phyloP scores from a whole-genome alignment of 2,888 invertebrate genomes.

The Meiosimyza platycephala region DNA sequence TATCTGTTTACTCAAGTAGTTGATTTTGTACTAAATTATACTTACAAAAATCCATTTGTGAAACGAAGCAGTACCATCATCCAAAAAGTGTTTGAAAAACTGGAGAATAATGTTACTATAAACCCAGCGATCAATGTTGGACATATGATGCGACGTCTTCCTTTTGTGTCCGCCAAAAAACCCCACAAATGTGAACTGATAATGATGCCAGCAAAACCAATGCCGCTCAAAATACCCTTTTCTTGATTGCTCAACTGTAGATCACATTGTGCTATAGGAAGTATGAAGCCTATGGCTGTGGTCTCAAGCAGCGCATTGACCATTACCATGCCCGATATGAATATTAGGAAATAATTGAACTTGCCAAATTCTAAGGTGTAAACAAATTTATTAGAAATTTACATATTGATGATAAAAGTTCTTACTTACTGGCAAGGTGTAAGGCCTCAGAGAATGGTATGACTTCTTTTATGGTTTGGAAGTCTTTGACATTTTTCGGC shows the following conservation, averaged over 20 bases:
- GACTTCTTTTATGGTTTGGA: conserved; percentile 35
- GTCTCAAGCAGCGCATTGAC: conserved; percentile 68
- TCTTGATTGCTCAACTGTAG: conserved; percentile 63
- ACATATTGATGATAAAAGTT: no score
- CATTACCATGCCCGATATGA: conserved; percentile 69
- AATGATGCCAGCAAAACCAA: conserved; percentile 68
- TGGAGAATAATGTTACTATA: conserved; percentile 67
- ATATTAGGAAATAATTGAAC: conserved; percentile 68
- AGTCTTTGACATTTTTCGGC: conserved; percentile 32
- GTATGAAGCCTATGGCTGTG: conserved; percentile 68
- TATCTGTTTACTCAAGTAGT: neutral
- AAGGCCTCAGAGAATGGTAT: conserved; percentile 48
- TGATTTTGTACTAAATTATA: conserved; percentile 26
- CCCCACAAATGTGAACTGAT: conserved; percentile 71
- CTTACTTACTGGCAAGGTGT: conserved; percentile 46
- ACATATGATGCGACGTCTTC: conserved; percentile 67
- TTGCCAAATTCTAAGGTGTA: conserved; percentile 68
- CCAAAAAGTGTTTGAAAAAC: conserved; percentile 68
- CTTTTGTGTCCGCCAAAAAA: conserved; percentile 70
- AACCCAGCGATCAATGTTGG: conserved; percentile 68
- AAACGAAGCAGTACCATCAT: conserved; percentile 69
- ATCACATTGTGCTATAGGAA: conserved; percentile 69
- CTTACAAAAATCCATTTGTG: conserved; percentile 70
- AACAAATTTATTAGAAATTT: no score
- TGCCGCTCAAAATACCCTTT: conserved; percentile 65